A percentile compares a stretch with the other conserved stretches of the same genome.
Conservation (phyloP, 2,888 invertebrate genomes). For the Scaptomyza polygonia region DNA sequence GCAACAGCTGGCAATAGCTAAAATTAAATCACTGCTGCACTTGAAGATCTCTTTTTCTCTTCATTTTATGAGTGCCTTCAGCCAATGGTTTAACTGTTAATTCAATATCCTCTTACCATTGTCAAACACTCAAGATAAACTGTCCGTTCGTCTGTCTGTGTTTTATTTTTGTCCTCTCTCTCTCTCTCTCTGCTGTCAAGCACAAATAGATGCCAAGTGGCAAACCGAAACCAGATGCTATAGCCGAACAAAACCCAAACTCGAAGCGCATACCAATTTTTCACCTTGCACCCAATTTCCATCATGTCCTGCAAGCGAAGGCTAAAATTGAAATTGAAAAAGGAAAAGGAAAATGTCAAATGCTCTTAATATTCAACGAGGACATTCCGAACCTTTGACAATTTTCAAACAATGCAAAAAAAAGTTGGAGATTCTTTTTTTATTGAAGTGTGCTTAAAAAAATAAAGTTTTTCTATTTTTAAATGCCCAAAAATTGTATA, state of each 20-base stretch:
- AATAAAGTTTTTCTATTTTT: too few relatives aligned
- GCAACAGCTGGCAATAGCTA: conserved; percentile 63
- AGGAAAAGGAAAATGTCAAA: too few relatives aligned
- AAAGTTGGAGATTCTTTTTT: too few relatives aligned
- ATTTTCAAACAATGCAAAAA: too few relatives aligned
- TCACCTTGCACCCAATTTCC: not conserved
- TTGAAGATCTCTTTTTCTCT: conserved; percentile 32
- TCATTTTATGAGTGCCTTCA: conserved; percentile 13
- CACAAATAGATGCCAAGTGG: conserved; percentile 20
- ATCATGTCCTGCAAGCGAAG: not conserved
- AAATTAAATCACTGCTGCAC: conserved; percentile 48
- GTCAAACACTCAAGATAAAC: conserved; percentile 2
- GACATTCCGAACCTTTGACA: too few relatives aligned
- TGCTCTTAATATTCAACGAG: too few relatives aligned
- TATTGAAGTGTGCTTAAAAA: too few relatives aligned
- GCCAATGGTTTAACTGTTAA: conserved; percentile 34
- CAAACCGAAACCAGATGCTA: conserved; percentile 25
- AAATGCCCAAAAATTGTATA: too few relatives aligned
- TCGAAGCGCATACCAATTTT: not conserved
- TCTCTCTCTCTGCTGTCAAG: conserved; percentile 10
- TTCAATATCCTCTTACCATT: conserved; percentile 45
- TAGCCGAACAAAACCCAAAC: conserved; percentile 10
- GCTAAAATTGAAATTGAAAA: not conserved
- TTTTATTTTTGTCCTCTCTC: not conserved
- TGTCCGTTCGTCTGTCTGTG: not conserved